Percentiles rank a stretch among this genome's conserved stretches.
Evolutionary conservation across 1,140 invertebrate genomes (phyloP).

Genomic region (Tetranychus urticae): DNA sequence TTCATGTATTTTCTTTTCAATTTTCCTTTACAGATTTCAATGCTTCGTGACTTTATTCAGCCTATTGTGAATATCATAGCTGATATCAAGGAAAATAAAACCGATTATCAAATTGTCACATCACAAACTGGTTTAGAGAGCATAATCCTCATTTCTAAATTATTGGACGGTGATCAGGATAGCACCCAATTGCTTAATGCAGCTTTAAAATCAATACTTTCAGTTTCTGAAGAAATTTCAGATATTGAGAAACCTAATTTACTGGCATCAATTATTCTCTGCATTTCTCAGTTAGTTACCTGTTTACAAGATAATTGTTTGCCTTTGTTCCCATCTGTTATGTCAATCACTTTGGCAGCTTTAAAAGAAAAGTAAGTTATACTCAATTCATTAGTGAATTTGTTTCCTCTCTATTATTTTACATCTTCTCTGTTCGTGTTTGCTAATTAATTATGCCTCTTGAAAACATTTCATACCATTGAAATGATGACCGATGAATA

Average conservation of each 20-base stretch:
- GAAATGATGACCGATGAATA: background rate
- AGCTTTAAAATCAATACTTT: background rate
- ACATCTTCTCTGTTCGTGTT: too few species aligned
- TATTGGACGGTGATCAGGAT: background rate
- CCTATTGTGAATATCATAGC: background rate
- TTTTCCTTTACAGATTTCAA: background rate
- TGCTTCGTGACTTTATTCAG: background rate
- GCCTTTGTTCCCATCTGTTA: background rate
- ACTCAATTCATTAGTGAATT: background rate
- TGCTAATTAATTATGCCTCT: background rate
- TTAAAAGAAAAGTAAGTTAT: background rate
- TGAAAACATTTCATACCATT: background rate
- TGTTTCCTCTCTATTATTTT: too few species aligned
- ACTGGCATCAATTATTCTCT: background rate
- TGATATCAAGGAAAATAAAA: background rate
- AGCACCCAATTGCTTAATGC: background rate
- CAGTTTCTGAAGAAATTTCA: background rate
- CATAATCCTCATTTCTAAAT: conserved; percentile 1
- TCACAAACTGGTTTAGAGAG: background rate
- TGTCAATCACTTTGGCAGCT: background rate
- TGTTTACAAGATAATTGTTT: background rate
- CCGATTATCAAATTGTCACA: background rate
- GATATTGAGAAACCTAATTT: background rate
- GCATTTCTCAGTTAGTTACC: background rate
- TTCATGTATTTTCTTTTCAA: background rate